These are phyloP conservation scores for Octopus bimaculoides DNA, from an alignment of 1,140 invertebrate genomes.

Conservation along the genomic window DNA sequence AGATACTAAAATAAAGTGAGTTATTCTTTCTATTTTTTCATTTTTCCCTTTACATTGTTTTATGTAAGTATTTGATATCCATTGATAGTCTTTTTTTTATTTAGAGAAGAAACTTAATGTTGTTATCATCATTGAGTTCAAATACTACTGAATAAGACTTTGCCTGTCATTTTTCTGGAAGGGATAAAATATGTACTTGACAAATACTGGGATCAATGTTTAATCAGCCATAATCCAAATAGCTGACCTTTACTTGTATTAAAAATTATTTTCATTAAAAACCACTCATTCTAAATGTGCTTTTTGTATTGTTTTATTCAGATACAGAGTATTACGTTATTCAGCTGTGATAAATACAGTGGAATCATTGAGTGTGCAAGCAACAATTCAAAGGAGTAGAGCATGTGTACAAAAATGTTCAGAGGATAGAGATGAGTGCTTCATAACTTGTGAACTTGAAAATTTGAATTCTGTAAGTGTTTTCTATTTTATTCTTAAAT, in stretches of 20 bases:
- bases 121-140: too few species aligned
- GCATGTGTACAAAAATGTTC: constrained; percentile 27
- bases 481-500: constrained; percentile 3
- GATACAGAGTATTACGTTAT: constrained; percentile 69
- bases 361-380: constrained; percentile 66
- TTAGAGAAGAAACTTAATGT: not conserved
- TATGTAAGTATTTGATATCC: not conserved
- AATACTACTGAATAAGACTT: too few species aligned
- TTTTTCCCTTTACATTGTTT: not conserved
- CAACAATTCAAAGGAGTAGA: constrained; percentile 51
- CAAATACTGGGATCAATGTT: too few species aligned
- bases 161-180: too few species aligned
- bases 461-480: constrained; percentile 65
- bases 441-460: constrained; percentile 65
- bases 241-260: too few species aligned
- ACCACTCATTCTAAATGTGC: not conserved
- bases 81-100: constrained; percentile 12
- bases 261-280: too few species aligned
- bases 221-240: too few species aligned
- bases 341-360: constrained; percentile 69
- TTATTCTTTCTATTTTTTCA: not conserved
- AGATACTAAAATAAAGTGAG: constrained; percentile 49
- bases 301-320: constrained; percentile 36
- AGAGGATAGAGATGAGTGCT: constrained; percentile 61
- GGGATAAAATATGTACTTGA: too few species aligned